A percentile compares a stretch with the other conserved stretches of the same genome.
Conservation (phyloP, 2,888 invertebrate species). For the Drosophila subquinaria region DNA sequence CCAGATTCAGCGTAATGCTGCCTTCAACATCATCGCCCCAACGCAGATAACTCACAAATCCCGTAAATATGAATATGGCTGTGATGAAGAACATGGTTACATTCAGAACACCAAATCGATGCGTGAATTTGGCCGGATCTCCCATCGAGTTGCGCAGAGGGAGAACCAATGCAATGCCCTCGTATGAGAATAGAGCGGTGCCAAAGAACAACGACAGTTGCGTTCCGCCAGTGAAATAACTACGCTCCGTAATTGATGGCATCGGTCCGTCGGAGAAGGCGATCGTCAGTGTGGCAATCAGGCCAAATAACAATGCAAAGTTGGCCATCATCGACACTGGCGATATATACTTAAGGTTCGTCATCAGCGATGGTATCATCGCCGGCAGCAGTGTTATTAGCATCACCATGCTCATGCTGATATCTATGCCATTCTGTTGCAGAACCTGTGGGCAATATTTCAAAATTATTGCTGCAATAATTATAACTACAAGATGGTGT, state of each 20-base stretch:
- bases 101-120: slow-evolving; percentile 94
- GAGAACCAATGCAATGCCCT: slow-evolving; percentile 96
- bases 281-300: slow-evolving; percentile 92
- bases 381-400: slow-evolving; percentile 79
- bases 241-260: slow-evolving; percentile 87
- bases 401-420: slow-evolving; percentile 78
- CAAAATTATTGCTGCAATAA: slow-evolving; percentile 10
- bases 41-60: slow-evolving; percentile 94
- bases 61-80: slow-evolving; percentile 91
- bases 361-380: slow-evolving; percentile 83
- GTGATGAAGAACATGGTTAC: slow-evolving; percentile 94
- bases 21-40: slow-evolving; percentile 93
- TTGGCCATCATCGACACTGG: slow-evolving; percentile 93
- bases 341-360: slow-evolving; percentile 86
- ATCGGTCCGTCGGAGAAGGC: slow-evolving; percentile 90
- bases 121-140: slow-evolving; percentile 91
- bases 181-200: slow-evolving; percentile 97
- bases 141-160: slow-evolving; percentile 97
- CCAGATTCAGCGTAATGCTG: slow-evolving; percentile 95
- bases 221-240: slow-evolving; percentile 88
- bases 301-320: slow-evolving; percentile 89
- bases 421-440: slow-evolving; percentile 75
- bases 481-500: neutral
- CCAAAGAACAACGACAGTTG: slow-evolving; percentile 95
- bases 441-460: slow-evolving; percentile 85